phyloP scores from a whole-genome alignment of 2,113 vertebrate species.

The Myotis davidii region DNA sequence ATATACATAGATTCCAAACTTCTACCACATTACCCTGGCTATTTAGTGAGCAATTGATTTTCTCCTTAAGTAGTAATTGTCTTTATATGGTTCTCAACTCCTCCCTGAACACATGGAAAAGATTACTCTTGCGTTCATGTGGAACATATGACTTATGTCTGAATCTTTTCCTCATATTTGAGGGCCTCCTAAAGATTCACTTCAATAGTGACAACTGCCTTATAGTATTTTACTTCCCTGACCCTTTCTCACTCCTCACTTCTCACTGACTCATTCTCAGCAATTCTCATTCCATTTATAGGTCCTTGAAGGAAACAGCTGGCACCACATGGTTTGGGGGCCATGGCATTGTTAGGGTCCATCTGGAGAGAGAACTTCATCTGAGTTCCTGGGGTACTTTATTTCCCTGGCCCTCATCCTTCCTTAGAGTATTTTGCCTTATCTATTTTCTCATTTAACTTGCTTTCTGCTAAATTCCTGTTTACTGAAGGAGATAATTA shows the following conservation, averaged over 20 bases:
- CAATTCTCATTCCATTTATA: background rate
- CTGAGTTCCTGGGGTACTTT: background rate
- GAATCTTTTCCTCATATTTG: background rate
- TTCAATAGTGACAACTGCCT: background rate
- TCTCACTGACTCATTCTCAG: background rate
- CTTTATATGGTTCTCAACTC: background rate
- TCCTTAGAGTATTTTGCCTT: constrained; percentile 57
- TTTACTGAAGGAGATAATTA: constrained; percentile 81
- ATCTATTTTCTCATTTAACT: constrained; percentile 79
- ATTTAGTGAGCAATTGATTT: background rate
- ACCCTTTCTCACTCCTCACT: background rate
- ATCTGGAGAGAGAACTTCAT: constrained; percentile 7
- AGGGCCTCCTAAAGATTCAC: background rate
- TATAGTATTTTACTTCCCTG: background rate
- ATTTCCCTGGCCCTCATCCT: constrained; percentile 40
- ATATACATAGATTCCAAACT: background rate
- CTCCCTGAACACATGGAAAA: background rate
- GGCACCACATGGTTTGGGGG: too few species aligned
- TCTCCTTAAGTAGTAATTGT: background rate
- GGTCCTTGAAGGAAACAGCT: background rate
- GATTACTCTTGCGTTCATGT: background rate
- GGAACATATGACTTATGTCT: background rate
- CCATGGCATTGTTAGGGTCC: background rate
- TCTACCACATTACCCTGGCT: background rate
- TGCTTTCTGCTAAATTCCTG: constrained; percentile 78